Percentiles rank a stretch among this genome's conserved stretches.
These are phyloP conservation scores for Squalus acanthias DNA, from an alignment of 2,797 vertebrate genomes.

Conservation along the genomic window DNA sequence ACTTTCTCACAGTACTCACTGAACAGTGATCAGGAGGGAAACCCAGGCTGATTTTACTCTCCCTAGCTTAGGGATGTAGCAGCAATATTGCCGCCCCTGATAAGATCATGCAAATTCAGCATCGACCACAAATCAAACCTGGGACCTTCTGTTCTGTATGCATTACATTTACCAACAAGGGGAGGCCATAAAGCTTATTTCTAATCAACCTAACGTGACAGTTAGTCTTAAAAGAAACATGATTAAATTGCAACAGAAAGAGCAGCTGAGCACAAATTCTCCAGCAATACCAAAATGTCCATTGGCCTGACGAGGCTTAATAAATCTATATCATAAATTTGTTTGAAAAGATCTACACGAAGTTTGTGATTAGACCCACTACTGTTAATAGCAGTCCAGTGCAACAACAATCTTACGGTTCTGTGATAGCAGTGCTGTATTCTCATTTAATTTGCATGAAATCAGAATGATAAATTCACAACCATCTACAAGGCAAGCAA, in stretches of 20 bases:
- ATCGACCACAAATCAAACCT: neutral
- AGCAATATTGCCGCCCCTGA: neutral
- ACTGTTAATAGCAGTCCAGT: neutral
- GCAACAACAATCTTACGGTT: neutral
- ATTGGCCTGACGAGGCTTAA: neutral
- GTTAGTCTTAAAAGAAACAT: neutral
- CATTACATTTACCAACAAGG: neutral
- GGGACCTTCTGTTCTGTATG: neutral
- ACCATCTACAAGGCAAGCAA: neutral
- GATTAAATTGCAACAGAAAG: constrained; percentile 3
- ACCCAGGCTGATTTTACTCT: neutral
- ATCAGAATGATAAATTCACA: neutral
- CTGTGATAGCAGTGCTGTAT: neutral
- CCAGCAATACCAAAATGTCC: neutral
- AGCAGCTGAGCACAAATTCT: neutral
- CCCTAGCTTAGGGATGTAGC: neutral
- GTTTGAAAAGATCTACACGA: neutral
- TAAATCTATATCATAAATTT: neutral
- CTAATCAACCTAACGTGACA: neutral
- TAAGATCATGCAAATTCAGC: neutral
- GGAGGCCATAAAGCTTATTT: neutral
- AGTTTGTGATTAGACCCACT: neutral
- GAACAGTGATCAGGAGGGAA: neutral
- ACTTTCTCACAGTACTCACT: neutral
- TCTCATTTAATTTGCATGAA: neutral